Evolutionary conservation across 2,888 invertebrate species (phyloP).

Genomic region (Microctonus brassicae): DNA sequence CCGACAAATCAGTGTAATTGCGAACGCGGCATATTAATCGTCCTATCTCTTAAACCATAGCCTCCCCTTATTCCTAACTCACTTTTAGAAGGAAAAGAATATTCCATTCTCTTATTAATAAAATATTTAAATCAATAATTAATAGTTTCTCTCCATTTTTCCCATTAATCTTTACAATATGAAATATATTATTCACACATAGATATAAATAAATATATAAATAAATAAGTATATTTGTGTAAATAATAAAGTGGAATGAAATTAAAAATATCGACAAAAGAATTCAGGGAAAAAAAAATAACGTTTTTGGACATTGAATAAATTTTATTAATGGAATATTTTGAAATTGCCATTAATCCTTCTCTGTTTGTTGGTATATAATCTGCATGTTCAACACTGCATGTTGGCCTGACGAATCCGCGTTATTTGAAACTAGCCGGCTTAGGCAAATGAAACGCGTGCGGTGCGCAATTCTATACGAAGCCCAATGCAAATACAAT

Average conservation of each 20-base stretch:
- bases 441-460: constrained; percentile 59
- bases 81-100: constrained; percentile 18
- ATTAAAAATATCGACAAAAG: neutral
- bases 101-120: neutral
- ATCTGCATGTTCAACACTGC: neutral
- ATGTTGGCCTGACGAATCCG: constrained; percentile 48
- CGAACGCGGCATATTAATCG: constrained; percentile 53
- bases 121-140: constrained; percentile 19
- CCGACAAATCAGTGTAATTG: constrained; percentile 66
- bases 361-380: constrained; percentile 40
- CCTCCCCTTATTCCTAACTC: constrained; percentile 5
- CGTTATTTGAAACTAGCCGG: constrained; percentile 50
- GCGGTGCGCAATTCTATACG: neutral
- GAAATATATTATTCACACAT: too few relatives aligned
- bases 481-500: constrained; percentile 54
- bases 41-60: constrained; percentile 23
- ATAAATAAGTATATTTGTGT: too few relatives aligned
- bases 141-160: neutral
- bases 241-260: too few relatives aligned
- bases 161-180: neutral
- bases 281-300: neutral
- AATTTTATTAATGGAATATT: constrained; percentile 58
- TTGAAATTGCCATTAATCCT: constrained; percentile 58
- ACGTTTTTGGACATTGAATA: neutral
- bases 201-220: too few relatives aligned